These are phyloP conservation scores for Actenoides hombroni DNA, from an alignment of 2,113 vertebrate species.

Conservation along the genomic window DNA sequence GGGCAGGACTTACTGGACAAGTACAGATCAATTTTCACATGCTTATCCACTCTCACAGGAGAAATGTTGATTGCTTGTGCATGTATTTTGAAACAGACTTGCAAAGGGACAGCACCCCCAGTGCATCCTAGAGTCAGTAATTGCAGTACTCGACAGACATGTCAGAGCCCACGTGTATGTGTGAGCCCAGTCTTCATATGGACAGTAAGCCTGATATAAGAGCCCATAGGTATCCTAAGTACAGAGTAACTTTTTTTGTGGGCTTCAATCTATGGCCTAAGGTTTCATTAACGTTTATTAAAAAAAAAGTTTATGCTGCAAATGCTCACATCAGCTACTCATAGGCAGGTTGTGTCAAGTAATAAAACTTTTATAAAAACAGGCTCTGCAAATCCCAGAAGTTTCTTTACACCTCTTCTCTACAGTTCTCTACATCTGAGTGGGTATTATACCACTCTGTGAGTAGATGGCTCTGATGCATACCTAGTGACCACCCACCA, in stretches of 20 bases:
- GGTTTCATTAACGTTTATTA: neutral
- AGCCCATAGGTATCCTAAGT: neutral
- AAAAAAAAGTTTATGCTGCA: neutral
- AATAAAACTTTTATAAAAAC: neutral
- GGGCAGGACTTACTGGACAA: neutral
- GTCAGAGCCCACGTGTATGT: fast-evolving
- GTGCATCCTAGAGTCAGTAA: neutral
- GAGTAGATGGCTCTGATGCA: neutral
- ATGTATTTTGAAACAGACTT: neutral
- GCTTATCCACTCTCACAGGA: neutral
- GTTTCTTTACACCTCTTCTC: neutral
- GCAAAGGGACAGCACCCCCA: neutral
- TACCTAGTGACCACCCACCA: neutral
- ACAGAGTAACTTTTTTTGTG: neutral
- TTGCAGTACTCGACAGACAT: neutral
- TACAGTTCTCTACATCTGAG: neutral
- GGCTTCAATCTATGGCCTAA: fast-evolving
- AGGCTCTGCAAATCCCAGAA: neutral
- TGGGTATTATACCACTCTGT: neutral
- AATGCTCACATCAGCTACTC: neutral
- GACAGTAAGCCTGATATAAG: neutral
- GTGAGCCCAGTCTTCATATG: neutral
- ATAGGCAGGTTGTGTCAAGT: neutral
- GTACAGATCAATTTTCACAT: neutral
- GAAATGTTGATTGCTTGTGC: neutral